Conservation (phyloP, 2,888 invertebrate genomes). For the Imbricaverruca yamaguchii region DNA sequence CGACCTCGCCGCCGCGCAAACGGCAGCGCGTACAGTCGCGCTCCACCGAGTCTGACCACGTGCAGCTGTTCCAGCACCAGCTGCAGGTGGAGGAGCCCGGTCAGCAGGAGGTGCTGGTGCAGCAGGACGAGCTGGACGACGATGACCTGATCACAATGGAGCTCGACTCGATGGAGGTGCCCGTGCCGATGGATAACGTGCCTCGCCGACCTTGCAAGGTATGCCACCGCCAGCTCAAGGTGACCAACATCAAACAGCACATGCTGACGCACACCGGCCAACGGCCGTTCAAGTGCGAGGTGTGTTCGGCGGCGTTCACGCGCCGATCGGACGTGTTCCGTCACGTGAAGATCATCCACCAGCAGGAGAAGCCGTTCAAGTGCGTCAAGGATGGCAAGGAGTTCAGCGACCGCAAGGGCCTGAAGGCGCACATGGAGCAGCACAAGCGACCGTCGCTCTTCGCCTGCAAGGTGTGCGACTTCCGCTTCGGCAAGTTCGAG, state of each 20-base stretch:
- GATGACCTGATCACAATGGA: constrained; percentile 23
- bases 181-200: not conserved
- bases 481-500: constrained; percentile 37
- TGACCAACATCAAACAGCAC: constrained; percentile 34
- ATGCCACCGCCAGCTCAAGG: constrained; percentile 27
- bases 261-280: constrained; percentile 36
- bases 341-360: constrained; percentile 36
- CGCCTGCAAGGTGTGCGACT: constrained; percentile 36
- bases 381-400: constrained; percentile 33
- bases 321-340: constrained; percentile 37
- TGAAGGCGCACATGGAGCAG: constrained; percentile 36
- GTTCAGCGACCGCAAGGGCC: constrained; percentile 34
- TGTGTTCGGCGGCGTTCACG: constrained; percentile 36
- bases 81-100: not conserved
- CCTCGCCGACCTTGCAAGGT: constrained; percentile 20
- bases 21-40: not conserved
- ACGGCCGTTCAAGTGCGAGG: constrained; percentile 36
- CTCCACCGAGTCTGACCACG: not conserved
- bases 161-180: constrained; percentile 19
- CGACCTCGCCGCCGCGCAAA: not conserved
- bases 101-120: not conserved
- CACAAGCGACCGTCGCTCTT: constrained; percentile 36
- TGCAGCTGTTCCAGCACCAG: not conserved
- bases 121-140: not conserved
- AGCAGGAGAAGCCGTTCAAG: constrained; percentile 36